phyloP scores from a whole-genome alignment of 1,140 invertebrate genomes.

The Brachystomella parvula region DNA sequence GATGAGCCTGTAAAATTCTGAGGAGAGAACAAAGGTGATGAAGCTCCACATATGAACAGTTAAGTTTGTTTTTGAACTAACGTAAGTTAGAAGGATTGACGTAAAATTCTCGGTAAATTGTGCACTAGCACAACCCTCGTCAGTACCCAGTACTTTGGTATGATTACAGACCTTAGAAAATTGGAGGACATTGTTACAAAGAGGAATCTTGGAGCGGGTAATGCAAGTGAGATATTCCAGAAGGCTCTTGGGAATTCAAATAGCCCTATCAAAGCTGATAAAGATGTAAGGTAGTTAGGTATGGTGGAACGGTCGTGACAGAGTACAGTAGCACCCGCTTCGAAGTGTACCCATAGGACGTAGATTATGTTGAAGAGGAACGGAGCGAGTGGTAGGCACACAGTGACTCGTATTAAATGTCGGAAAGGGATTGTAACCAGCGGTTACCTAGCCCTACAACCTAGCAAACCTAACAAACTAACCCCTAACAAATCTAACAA shows the following conservation, averaged over 20 bases:
- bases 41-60: constrained; percentile 80
- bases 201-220: constrained; percentile 62
- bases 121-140: constrained; percentile 57
- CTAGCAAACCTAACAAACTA: no score
- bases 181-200: constrained; percentile 64
- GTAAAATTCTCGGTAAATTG: constrained; percentile 76
- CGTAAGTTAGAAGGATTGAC: constrained; percentile 72
- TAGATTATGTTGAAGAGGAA: constrained; percentile 63
- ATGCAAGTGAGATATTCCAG: constrained; percentile 75
- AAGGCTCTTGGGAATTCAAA: constrained; percentile 80
- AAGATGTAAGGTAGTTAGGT: constrained; percentile 81
- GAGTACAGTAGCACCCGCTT: constrained; percentile 72
- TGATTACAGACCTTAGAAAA: constrained; percentile 51
- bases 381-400: constrained; percentile 62
- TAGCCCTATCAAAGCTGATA: constrained; percentile 86
- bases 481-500: no score
- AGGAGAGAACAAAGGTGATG: constrained; percentile 76
- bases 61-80: constrained; percentile 81
- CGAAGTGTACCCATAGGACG: constrained; percentile 72
- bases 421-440: constrained; percentile 49
- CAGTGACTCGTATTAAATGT: constrained; percentile 58
- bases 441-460: no score
- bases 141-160: constrained; percentile 51
- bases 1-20: constrained; percentile 79
- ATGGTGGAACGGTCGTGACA: constrained; percentile 54